Base-by-base conservation (phyloP, 2,113 vertebrate genomes). In the Mola mola region DNA sequence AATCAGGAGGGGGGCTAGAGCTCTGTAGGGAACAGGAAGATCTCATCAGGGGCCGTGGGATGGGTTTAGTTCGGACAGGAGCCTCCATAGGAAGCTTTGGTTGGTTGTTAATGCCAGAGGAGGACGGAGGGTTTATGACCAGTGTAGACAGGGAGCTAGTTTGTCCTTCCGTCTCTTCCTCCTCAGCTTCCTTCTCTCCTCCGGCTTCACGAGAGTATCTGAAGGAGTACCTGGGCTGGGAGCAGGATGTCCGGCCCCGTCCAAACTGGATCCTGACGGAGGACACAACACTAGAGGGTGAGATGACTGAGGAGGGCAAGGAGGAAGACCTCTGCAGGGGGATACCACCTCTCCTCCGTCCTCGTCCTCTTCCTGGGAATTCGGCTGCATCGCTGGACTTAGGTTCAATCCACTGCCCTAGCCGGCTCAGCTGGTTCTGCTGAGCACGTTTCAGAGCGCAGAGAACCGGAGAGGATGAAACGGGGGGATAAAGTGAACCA, bases 291-390 rank as follows among this genome's bases (percentile, higher is more conserved):
- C 87, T 92, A 6, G 94, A 84, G 1, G 95, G 95, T 40, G 75
- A 94, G 34, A 94, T 60, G 24, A 96, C 61, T 0, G 95, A 91
- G 41, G 90, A 83, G 4, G 96, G 96, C 43, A 99, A 85, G n/a
- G 97, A 99, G 49, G 93, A 94, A 60, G 96, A 95, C 26, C 96
- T 93, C 73, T 93, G 87, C 2, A 98, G 73, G 11, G 93, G 93
- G 69, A 78, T 74, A 75, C 50, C 89, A 78, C 0, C 88, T 82
- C 65, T 10, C 4, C 0, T 89, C 82, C 63, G 37, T 11, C 31
- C 90, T 82, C 46, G 16, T 17, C 52, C 90, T 67, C 24, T 73
- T 42, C 60, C 88, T 77, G 16, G 86, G 66, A 6, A 12, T 36
- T 8, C 38, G 22, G 8, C 19, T 13, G 4, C 53, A 68, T 22